Percentiles rank a stretch among this genome's conserved stretches.
These are phyloP conservation scores for Mugil cephalus DNA, from an alignment of 2,113 vertebrate genomes.

Conservation along the genomic window DNA sequence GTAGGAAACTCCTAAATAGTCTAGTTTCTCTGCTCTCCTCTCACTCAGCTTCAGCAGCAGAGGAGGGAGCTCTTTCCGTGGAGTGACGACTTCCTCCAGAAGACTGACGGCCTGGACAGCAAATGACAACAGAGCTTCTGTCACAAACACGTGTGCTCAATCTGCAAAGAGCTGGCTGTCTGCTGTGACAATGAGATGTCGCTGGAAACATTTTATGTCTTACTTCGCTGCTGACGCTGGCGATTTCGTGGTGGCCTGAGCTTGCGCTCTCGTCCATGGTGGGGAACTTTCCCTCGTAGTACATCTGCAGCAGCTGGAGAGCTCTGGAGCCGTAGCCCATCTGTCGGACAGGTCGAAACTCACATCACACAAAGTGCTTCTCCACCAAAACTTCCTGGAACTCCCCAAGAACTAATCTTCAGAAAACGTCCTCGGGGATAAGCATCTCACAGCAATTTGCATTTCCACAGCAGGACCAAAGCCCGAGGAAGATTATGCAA, in stretches of 20 bases:
- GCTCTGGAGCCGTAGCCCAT: conserved; percentile 98
- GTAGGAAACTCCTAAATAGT: conserved; percentile 96
- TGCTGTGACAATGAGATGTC: neutral
- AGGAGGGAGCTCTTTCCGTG: conserved; percentile 93
- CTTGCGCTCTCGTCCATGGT: conserved; percentile 88
- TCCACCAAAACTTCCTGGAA: neutral
- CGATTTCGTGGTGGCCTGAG: conserved; percentile 83
- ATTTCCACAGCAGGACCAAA: neutral
- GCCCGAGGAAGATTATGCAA: neutral
- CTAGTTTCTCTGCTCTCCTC: conserved; percentile 91
- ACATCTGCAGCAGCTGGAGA: conserved; percentile 92
- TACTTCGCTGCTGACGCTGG: conserved; percentile 94
- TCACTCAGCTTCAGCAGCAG: conserved; percentile 94
- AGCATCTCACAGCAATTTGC: neutral
- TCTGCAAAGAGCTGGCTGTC: neutral
- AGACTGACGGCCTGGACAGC: conserved; percentile 90
- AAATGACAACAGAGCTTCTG: neutral
- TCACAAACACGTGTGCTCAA: neutral
- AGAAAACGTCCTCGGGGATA: neutral
- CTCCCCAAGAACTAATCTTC: conserved; percentile 5
- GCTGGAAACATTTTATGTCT: neutral
- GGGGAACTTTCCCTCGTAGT: conserved; percentile 95
- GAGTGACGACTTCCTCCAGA: conserved; percentile 92
- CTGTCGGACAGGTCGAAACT: conserved; percentile 73
- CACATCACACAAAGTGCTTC: neutral